Evolutionary conservation across 2,113 vertebrate genomes (phyloP).

Genomic region (Megaceryle torquata): DNA sequence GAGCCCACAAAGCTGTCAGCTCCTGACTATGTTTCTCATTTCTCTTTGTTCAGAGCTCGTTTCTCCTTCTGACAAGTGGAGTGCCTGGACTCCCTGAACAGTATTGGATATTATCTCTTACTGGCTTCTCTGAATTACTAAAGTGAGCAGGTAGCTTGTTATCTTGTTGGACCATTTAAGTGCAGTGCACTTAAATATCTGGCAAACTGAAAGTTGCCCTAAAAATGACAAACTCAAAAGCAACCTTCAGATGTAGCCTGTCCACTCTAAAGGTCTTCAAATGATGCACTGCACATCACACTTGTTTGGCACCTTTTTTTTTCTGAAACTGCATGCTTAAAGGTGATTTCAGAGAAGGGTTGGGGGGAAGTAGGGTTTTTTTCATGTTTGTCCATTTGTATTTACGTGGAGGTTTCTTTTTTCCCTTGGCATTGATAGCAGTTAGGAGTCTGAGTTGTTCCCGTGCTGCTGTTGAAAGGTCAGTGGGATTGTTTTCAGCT

Average conservation of each 20-base stretch:
- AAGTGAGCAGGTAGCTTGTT: neutral
- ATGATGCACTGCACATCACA: neutral
- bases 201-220: neutral
- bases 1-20: neutral
- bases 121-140: neutral
- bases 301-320: neutral
- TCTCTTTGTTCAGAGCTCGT: neutral
- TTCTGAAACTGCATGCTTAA: neutral
- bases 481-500: neutral
- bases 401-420: neutral
- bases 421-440: neutral
- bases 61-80: neutral
- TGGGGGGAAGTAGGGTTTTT: neutral
- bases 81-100: neutral
- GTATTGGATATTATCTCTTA: fast-evolving
- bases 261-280: neutral
- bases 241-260: neutral
- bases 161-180: neutral
- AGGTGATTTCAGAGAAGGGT: neutral
- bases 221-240: neutral
- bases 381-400: neutral
- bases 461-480: neutral
- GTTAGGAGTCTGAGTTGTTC: neutral
- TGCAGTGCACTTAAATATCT: neutral
- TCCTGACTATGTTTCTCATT: neutral